phyloP scores from a whole-genome alignment of 1,140 invertebrate species.

The Drosophila neocordata region DNA sequence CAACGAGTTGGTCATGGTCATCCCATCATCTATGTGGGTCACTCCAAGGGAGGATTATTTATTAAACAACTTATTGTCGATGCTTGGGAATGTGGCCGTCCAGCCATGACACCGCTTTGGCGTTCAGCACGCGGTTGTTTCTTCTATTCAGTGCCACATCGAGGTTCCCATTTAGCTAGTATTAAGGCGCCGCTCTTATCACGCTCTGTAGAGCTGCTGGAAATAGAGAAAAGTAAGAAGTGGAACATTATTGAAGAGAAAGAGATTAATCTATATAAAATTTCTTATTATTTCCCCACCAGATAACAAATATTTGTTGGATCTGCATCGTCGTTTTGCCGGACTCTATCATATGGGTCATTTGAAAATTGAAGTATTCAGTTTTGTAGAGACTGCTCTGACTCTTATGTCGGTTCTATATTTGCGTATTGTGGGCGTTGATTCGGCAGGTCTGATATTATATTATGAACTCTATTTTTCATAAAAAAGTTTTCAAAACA shows the following conservation, averaged over 20 bases:
- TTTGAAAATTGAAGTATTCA: slow-evolving; percentile 85
- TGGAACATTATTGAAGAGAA: not conserved
- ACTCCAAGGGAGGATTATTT: slow-evolving; percentile 88
- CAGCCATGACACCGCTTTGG: slow-evolving; percentile 82
- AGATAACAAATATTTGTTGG: slow-evolving; percentile 86
- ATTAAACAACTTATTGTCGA: slow-evolving; percentile 88
- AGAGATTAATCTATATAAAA: not conserved
- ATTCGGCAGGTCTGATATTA: slow-evolving; percentile 86
- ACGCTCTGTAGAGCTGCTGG: slow-evolving; percentile 86
- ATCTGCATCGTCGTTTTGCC: slow-evolving; percentile 85
- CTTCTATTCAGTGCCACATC: slow-evolving; percentile 90
- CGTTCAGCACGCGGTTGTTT: slow-evolving; percentile 85
- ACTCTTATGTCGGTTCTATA: slow-evolving; percentile 88
- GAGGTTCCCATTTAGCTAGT: slow-evolving; percentile 87
- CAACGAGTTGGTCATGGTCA: slow-evolving; percentile 85
- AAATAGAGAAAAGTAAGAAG: slow-evolving; percentile 85
- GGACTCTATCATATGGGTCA: slow-evolving; percentile 83
- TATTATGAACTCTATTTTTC: not conserved
- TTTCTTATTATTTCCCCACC: slow-evolving; percentile 6
- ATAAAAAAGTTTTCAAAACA: not conserved
- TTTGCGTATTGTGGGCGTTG: slow-evolving; percentile 87
- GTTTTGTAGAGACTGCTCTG: slow-evolving; percentile 87
- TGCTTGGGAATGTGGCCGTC: slow-evolving; percentile 84
- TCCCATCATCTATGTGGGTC: slow-evolving; percentile 88
- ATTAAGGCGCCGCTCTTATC: slow-evolving; percentile 86